phyloP scores from a whole-genome alignment of 1,140 invertebrate genomes.

The Penaeus vannamei region DNA sequence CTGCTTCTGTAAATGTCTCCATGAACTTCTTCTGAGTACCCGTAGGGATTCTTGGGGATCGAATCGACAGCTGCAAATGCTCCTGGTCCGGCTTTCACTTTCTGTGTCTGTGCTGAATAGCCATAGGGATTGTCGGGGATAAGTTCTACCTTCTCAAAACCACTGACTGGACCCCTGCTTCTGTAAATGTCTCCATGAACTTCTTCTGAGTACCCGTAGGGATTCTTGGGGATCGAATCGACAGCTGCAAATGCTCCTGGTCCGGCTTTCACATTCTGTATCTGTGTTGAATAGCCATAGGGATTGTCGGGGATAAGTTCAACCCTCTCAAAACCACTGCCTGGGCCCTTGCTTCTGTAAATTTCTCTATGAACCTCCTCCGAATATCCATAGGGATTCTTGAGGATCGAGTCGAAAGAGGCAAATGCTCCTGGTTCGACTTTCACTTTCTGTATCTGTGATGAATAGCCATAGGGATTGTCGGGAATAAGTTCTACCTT shows the following conservation, averaged over 20 bases:
- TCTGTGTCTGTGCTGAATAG: not conserved
- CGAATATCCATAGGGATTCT: slow-evolving; percentile 30
- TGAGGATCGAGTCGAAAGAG: not conserved
- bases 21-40: not conserved
- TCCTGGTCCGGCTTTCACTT: not conserved
- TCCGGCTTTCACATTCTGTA: not conserved
- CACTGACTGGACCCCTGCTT: not conserved
- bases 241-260: not conserved
- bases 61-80: slow-evolving; percentile 9
- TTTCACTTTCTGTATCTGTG: no score
- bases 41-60: slow-evolving; percentile 7
- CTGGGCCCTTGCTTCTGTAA: no score
- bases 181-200: not conserved
- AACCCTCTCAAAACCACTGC: not conserved
- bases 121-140: slow-evolving; percentile 9
- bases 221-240: slow-evolving; percentile 8
- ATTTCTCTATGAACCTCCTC: not conserved
- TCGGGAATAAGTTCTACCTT: not conserved
- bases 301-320: not conserved
- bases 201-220: not conserved
- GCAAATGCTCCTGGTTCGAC: slow-evolving; percentile 14
- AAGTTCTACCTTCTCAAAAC: not conserved
- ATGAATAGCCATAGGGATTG: slow-evolving; percentile 11
- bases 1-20: not conserved
- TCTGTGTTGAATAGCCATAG: not conserved